These are phyloP conservation scores for Tridacna gigas DNA, from an alignment of 2,888 invertebrate species.

Conservation along the genomic window DNA sequence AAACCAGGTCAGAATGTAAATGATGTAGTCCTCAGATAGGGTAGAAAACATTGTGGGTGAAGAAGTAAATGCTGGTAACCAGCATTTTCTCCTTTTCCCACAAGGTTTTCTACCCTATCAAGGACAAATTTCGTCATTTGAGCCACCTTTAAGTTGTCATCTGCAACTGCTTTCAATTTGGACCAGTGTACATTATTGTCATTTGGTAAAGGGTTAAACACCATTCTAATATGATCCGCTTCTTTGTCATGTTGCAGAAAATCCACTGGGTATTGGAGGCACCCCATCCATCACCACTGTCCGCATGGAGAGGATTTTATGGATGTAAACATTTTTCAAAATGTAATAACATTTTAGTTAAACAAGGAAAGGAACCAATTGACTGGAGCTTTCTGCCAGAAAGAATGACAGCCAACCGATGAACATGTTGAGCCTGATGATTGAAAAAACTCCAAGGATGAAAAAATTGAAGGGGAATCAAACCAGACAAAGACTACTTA, in stretches of 20 bases:
- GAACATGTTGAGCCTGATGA: no score
- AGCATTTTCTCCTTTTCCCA: background rate
- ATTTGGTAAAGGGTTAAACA: no score
- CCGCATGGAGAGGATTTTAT: background rate
- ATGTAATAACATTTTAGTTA: background rate
- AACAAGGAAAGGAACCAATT: background rate
- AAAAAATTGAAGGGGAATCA: no score
- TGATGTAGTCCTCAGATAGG: no score
- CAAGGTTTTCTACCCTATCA: background rate
- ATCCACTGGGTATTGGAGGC: background rate
- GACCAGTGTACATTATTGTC: no score
- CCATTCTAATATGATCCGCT: background rate
- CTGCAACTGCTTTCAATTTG: no score
- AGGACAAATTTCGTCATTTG: no score
- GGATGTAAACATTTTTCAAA: conserved; percentile 9
- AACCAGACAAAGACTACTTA: no score
- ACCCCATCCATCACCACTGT: background rate
- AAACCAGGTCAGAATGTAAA: no score
- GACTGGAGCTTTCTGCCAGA: background rate
- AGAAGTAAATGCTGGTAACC: background rate
- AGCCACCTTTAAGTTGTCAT: no score
- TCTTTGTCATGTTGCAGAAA: background rate
- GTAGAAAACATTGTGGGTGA: background rate
- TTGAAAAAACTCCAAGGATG: no score
- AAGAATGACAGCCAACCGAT: no score